Percentiles rank a stretch among this genome's conserved stretches.
phyloP scores from a whole-genome alignment of 2,113 vertebrate species.

The Cathartes aura region DNA sequence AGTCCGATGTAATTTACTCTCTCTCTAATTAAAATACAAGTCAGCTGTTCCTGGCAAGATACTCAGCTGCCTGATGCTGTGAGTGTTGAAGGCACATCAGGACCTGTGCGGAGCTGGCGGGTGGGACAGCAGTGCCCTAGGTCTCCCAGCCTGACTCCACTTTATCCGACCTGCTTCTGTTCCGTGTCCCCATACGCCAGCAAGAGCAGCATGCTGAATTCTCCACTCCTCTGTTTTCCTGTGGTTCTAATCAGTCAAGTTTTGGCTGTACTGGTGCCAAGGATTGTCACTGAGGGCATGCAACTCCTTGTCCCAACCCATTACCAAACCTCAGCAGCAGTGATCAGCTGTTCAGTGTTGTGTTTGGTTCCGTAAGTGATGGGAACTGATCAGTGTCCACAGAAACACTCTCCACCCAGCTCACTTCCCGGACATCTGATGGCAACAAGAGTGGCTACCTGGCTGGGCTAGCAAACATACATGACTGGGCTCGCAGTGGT shows the following conservation, averaged over 20 bases:
- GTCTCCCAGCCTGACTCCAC: not conserved
- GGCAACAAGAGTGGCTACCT: not conserved
- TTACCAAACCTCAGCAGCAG: not conserved
- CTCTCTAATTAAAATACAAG: conserved; percentile 67
- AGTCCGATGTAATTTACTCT: conserved; percentile 40
- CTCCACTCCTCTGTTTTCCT: not conserved
- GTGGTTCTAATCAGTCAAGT: not conserved
- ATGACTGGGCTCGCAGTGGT: not conserved
- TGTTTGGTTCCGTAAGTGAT: not conserved
- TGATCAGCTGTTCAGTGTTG: too few species aligned
- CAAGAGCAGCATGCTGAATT: not conserved
- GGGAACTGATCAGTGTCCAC: not conserved
- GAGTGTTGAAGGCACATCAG: not conserved
- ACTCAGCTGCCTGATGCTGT: not conserved
- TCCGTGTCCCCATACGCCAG: accelerated
- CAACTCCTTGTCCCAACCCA: not conserved
- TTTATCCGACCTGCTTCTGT: not conserved
- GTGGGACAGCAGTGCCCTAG: not conserved
- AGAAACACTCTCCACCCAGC: not conserved
- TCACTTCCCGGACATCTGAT: not conserved
- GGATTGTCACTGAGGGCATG: not conserved
- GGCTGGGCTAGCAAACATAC: not conserved
- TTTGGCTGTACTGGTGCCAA: too few species aligned
- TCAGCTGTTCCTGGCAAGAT: not conserved
- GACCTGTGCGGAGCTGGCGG: not conserved